phyloP scores from a whole-genome alignment of 2,888 invertebrate species.

The Parthenolecanium corni region DNA sequence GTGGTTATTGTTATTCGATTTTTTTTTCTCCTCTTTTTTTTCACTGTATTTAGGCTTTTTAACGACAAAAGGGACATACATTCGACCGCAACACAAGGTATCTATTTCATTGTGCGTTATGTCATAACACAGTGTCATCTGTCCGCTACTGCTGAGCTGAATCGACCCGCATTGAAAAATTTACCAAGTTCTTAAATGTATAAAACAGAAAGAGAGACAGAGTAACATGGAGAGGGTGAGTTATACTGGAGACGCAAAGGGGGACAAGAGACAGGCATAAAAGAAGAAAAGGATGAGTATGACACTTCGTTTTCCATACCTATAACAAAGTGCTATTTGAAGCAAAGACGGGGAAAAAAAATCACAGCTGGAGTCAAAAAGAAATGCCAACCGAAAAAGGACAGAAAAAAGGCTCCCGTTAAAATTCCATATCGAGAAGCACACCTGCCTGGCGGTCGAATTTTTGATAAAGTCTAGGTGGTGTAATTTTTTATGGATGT shows the following conservation, averaged over 20 bases:
- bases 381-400: constrained; percentile 3
- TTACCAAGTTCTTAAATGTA: constrained; percentile 1
- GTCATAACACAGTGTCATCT: constrained; percentile 28
- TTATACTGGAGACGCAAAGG: too few relatives aligned
- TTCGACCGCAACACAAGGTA: constrained; percentile 18
- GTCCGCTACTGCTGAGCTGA: constrained; percentile 11
- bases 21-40: too few relatives aligned
- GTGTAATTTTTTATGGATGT: too few relatives aligned
- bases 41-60: too few relatives aligned
- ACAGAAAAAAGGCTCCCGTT: constrained; percentile 18
- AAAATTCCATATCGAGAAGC: constrained; percentile 8
- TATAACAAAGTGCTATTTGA: too few relatives aligned
- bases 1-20: too few relatives aligned
- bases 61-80: constrained; percentile 17
- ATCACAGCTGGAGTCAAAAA: constrained; percentile 23
- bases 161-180: constrained; percentile 12
- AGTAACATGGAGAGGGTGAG: too few relatives aligned
- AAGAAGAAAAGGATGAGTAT: constrained; percentile 6
- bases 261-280: background rate
- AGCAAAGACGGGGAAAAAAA: constrained; percentile 1
- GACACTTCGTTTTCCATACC: too few relatives aligned
- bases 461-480: too few relatives aligned
- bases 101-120: constrained; percentile 27
- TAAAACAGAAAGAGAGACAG: too few relatives aligned
- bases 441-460: constrained; percentile 6